Conservation (phyloP, 2,113 vertebrate genomes). For the Hassar affinis region DNA sequence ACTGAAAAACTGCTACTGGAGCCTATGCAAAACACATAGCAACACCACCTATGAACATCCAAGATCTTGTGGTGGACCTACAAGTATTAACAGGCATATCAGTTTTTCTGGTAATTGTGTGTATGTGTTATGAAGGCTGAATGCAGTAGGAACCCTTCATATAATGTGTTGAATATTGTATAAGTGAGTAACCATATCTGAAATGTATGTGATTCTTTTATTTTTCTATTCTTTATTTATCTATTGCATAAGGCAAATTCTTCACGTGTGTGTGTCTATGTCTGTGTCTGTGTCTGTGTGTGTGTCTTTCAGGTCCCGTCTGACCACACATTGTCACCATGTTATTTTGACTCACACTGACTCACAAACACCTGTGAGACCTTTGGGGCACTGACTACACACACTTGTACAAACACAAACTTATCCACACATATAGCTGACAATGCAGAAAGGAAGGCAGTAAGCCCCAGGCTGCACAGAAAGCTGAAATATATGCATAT, state of each 20-base stretch:
- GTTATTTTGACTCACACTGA: constrained; percentile 18
- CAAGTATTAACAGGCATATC: too few species aligned
- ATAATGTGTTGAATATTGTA: not conserved
- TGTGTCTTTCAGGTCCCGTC: constrained; percentile 8
- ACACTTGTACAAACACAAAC: not conserved
- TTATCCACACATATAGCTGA: not conserved
- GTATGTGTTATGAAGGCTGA: not conserved
- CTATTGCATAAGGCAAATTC: not conserved
- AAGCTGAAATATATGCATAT: not conserved
- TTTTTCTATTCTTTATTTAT: not conserved
- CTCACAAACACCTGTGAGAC: not conserved
- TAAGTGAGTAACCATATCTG: not conserved
- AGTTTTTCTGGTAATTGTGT: too few species aligned
- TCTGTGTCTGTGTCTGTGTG: not conserved
- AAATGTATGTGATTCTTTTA: not conserved
- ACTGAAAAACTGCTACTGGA: too few species aligned
- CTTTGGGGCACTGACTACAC: not conserved
- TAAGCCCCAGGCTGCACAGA: constrained; percentile 19
- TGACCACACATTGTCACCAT: constrained; percentile 22
- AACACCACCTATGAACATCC: too few species aligned
- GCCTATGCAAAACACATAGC: too few species aligned
- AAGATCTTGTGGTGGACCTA: too few species aligned
- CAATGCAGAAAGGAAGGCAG: not conserved
- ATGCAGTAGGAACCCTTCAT: not conserved
- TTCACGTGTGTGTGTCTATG: not conserved